Evolutionary conservation across 2,113 vertebrate genomes (phyloP).

Genomic region (Heterotilapia buettikoferi): DNA sequence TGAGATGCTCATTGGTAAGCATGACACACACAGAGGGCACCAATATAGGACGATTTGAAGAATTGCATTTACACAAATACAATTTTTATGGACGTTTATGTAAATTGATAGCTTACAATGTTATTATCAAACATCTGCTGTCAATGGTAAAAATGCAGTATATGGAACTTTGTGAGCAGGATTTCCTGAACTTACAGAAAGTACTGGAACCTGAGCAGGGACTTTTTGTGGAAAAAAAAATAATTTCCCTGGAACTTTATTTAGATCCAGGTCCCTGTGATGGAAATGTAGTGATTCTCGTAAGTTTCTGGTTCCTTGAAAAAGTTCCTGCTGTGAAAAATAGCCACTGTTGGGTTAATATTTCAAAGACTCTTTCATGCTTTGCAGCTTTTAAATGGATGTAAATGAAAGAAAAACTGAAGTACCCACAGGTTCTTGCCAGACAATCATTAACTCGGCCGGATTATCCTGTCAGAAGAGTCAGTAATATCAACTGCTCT

Average conservation of each 20-base stretch:
- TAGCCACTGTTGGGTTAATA: not conserved
- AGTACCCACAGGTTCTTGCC: not conserved
- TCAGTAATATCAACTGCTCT: not conserved
- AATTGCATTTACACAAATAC: not conserved
- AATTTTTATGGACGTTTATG: not conserved
- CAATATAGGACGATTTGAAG: not conserved
- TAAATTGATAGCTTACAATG: not conserved
- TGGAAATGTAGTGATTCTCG: not conserved
- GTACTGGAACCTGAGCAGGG: not conserved
- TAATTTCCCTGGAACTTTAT: not conserved
- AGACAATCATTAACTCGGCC: not conserved
- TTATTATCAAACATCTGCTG: not conserved
- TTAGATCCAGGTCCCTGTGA: not conserved
- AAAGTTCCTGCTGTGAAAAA: not conserved
- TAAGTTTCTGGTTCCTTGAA: not conserved
- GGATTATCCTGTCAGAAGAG: not conserved
- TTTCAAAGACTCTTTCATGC: not conserved
- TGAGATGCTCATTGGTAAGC: constrained; percentile 94
- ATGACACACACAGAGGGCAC: not conserved
- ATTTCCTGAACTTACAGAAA: not conserved
- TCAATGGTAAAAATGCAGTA: not conserved
- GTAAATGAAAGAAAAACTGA: not conserved
- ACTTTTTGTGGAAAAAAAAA: not conserved
- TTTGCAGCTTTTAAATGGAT: not conserved
- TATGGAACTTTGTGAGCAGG: not conserved